Conservation (phyloP, 2,797 vertebrate genomes). For the Paramormyrops hopkinsi region DNA sequence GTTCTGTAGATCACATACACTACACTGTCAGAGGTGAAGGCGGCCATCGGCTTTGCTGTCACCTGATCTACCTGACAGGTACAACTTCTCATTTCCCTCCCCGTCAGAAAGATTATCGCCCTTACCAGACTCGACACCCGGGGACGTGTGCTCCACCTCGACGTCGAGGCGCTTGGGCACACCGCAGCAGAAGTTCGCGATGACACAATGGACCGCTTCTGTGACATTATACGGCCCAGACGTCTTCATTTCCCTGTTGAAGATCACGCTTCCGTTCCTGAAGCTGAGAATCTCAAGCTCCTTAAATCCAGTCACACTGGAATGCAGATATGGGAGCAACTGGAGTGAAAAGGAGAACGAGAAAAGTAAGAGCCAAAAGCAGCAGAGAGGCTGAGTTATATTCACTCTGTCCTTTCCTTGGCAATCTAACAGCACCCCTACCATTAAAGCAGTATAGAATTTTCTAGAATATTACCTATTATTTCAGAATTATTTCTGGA, state of each 20-base stretch:
- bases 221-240: constrained; percentile 82
- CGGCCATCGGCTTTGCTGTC: background rate
- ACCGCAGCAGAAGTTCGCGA: constrained; percentile 76
- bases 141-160: constrained; percentile 81
- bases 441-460: background rate
- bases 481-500: background rate
- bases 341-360: constrained; percentile 50
- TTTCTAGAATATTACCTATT: background rate
- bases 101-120: background rate
- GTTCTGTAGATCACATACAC: background rate
- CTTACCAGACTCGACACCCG: constrained; percentile 83
- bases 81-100: background rate
- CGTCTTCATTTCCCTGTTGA: constrained; percentile 87
- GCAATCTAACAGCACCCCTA: background rate
- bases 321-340: constrained; percentile 84
- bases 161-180: constrained; percentile 73
- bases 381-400: background rate
- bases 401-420: background rate
- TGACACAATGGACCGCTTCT: constrained; percentile 71
- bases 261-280: constrained; percentile 84
- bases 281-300: constrained; percentile 91
- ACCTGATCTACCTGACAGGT: background rate
- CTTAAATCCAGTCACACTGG: constrained; percentile 89
- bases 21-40: background rate
- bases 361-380: background rate